Percentiles rank a stretch among this genome's conserved stretches.
Evolutionary conservation across 2,888 invertebrate genomes (phyloP).

Genomic region (Tetanocera ferruginea): DNA sequence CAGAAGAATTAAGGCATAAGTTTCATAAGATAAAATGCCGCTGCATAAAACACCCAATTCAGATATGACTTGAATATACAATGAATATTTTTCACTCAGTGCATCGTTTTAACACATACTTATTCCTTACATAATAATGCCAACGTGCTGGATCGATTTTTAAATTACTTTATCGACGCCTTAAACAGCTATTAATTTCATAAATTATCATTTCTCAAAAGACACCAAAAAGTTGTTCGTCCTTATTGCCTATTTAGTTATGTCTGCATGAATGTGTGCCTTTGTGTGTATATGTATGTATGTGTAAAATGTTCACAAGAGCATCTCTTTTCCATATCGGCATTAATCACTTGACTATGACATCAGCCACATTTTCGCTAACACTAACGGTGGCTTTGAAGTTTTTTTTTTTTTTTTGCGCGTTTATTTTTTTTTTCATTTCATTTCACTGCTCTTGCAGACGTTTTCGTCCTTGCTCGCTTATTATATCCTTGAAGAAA

Average conservation of each 20-base stretch:
- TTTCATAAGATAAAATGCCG: no score
- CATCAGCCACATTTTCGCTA: slow-evolving; percentile 10
- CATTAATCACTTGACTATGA: slow-evolving; percentile 18
- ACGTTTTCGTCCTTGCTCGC: not conserved
- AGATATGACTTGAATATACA: no score
- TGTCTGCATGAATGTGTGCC: not conserved
- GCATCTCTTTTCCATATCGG: not conserved
- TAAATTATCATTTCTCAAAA: no score
- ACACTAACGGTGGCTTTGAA: not conserved
- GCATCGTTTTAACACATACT: no score
- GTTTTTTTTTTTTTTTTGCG: not conserved
- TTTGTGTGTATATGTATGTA: not conserved
- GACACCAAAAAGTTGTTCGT: not conserved
- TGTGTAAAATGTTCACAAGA: not conserved
- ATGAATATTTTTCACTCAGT: no score
- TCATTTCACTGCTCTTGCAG: not conserved
- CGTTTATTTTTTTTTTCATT: not conserved
- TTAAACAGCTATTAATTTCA: no score
- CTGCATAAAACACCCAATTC: no score
- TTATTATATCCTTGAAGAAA: not conserved
- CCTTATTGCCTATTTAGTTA: not conserved
- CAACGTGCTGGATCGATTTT: no score
- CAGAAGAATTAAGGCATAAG: no score
- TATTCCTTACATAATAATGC: no score
- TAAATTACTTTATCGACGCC: no score